Base-by-base conservation (phyloP, 2,113 vertebrate genomes). In the Phalacrocorax brasilianus region DNA sequence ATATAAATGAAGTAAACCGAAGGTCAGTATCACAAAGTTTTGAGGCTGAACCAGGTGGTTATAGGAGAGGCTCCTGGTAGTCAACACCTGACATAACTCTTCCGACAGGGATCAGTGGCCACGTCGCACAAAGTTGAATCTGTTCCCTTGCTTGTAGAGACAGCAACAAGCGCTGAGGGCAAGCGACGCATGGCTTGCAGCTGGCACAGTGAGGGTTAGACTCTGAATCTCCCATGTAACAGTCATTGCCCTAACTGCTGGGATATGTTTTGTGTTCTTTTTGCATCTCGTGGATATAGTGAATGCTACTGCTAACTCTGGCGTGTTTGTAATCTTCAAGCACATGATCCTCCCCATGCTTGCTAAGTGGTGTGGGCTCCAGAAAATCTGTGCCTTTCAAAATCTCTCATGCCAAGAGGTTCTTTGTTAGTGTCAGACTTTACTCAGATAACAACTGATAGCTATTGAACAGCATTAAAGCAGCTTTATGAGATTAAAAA, bases 341-440 rank as follows among this genome's bases (percentile, higher is more conserved):
- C 35, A 45, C 49, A 8, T 61, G 89, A 85, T 81, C 70, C 58
- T 92, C 28, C 24, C n/a, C 47, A 77, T 66, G 42, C 88, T 59
- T 66, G 12, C 61, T 77, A 40, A 77, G 72, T 83, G 63, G 7
- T 62, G 32, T 67, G 38, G 78, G 67, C 71, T 93, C 82, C 78
- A 86, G 77, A 93, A 96, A 94, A 96, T 92, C 85, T 70, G 50
- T 88, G 35, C 50, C 28, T 82, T 85, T 83, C 63, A 74, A 93
- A 86, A 62, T 90, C 49, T 79, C 55, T 91, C 33, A 3, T 76
- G 53, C 53, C 56, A 65, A 26, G 65, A 67, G 42, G 65, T 65
- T 88, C 71, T 87, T 82, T 89, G 90, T 90, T 88, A 67, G 89
- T 33, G 42, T 91, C 82, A 91, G 65, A 13, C 93, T 92, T 83